phyloP scores from a whole-genome alignment of 2,113 vertebrate species.

The Ophthalmolycus amberensis region DNA sequence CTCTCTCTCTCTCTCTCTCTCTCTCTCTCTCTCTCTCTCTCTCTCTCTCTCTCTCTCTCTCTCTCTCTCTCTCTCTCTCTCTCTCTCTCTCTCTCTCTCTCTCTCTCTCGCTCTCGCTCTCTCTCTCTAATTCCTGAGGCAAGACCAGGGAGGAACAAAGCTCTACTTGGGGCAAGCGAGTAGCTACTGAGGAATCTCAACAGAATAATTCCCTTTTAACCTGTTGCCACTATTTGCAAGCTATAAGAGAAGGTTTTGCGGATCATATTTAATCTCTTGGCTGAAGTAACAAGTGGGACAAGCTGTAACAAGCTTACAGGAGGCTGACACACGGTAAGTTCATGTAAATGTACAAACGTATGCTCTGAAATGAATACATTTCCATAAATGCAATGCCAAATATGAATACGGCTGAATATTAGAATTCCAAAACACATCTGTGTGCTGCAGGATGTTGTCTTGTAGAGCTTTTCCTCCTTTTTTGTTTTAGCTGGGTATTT shows the following conservation, averaged over 20 bases:
- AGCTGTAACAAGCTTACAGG: too few species aligned
- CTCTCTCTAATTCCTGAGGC: slow-evolving; percentile 49
- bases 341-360: not conserved
- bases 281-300: not conserved
- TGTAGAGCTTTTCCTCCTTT: not conserved
- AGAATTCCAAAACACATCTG: not conserved
- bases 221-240: not conserved
- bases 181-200: not conserved
- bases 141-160: slow-evolving; percentile 34
- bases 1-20: too few species aligned
- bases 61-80: not conserved
- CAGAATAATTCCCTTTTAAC: not conserved
- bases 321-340: slow-evolving; percentile 60
- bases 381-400: not conserved
- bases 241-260: slow-evolving; percentile 5
- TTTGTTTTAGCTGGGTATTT: not conserved
- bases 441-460: not conserved
- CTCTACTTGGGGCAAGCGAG: slow-evolving; percentile 4
- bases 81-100: not conserved
- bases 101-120: not conserved
- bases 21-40: too few species aligned
- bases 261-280: not conserved
- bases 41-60: not conserved
- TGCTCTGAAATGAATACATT: not conserved
- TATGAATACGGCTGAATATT: fast-evolving